phyloP scores from a whole-genome alignment of 2,797 vertebrate genomes.

The Lacerta bilineata region DNA sequence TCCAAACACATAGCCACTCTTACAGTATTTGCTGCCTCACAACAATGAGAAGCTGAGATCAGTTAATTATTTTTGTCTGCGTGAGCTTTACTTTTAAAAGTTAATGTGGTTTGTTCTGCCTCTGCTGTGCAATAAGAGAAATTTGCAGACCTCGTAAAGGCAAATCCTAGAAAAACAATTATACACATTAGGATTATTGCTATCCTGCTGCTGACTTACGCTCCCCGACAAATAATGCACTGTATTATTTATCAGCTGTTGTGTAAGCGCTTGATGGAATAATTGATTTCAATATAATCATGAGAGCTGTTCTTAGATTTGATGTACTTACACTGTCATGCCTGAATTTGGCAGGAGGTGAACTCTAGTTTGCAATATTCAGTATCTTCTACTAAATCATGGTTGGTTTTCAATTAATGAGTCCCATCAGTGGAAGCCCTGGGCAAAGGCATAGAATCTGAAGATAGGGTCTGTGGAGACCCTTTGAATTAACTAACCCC shows the following conservation, averaged over 20 bases:
- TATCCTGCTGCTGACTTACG: constrained; percentile 19
- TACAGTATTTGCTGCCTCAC: background rate
- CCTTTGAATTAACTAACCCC: too few relatives aligned
- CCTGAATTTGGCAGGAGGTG: background rate
- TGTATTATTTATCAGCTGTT: constrained; percentile 27
- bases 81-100: constrained; percentile 1
- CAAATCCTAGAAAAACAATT: constrained; percentile 39
- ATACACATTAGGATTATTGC: constrained; percentile 20
- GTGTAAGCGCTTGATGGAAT: background rate
- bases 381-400: background rate
- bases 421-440: too few relatives aligned
- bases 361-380: background rate
- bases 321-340: background rate
- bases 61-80: constrained; percentile 23
- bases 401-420: too few relatives aligned
- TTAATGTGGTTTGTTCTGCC: constrained; percentile 22
- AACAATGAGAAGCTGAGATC: background rate
- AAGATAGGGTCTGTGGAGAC: too few relatives aligned
- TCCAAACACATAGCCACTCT: background rate
- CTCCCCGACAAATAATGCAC: constrained; percentile 9
- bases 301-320: background rate
- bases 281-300: constrained; percentile 2
- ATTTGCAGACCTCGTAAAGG: background rate
- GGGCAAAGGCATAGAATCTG: too few relatives aligned
- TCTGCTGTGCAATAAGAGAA: constrained; percentile 9